Evolutionary conservation across 2,113 vertebrate species (phyloP).

Genomic region (Todiramphus chloris): DNA sequence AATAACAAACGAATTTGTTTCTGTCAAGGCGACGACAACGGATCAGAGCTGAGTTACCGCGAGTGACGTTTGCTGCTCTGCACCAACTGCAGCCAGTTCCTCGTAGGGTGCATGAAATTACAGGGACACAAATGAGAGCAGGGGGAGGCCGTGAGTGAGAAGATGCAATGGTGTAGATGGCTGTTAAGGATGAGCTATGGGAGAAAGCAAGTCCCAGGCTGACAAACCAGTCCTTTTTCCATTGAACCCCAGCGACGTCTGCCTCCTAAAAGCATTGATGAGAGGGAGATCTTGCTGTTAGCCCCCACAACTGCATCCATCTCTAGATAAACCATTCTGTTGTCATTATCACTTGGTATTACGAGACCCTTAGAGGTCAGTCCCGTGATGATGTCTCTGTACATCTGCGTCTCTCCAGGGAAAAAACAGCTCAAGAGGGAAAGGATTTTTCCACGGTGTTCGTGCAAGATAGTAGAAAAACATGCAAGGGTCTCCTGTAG

Average conservation of each 20-base stretch:
- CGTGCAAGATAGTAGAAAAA: background rate
- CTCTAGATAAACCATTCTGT: background rate
- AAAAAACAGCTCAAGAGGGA: background rate
- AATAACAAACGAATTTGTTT: slow-evolving; percentile 37
- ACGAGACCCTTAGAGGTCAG: background rate
- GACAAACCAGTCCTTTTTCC: background rate
- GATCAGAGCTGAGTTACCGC: background rate
- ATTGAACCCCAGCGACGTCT: background rate
- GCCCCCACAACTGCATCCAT: background rate
- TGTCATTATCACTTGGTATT: background rate
- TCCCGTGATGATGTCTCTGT: background rate
- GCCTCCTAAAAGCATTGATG: background rate
- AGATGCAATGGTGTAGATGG: fast-evolving
- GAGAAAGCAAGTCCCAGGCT: background rate
- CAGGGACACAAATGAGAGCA: background rate
- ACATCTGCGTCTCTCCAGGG: background rate
- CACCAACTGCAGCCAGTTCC: background rate
- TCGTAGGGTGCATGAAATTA: fast-evolving
- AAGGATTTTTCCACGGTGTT: background rate
- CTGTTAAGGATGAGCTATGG: background rate
- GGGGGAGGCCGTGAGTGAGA: background rate
- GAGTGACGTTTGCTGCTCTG: background rate
- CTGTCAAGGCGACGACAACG: background rate
- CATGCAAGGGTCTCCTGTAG: background rate
- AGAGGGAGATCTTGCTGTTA: background rate